Base-by-base conservation (phyloP, 2,113 vertebrate genomes). In the Chitala chitala region DNA sequence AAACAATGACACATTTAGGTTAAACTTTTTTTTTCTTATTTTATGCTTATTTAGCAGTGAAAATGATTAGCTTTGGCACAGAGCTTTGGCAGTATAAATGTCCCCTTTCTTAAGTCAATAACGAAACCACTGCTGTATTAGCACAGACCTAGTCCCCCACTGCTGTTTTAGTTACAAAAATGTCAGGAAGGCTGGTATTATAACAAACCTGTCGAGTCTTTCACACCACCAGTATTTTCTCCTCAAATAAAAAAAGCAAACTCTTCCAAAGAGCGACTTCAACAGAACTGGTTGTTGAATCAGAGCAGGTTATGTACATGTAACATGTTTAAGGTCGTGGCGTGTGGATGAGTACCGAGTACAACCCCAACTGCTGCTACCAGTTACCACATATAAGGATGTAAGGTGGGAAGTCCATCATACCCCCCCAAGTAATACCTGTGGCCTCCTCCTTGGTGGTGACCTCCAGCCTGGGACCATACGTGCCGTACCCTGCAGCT, bases 401-500 rank as follows among this genome's bases (percentile, higher is more conserved):
- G 53, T 55, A 55, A 55, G 1, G 53, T 55, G 17, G 7, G 13
- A 42, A 38, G 24, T 24, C 36, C 29, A 20, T 15, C 7, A 33
- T 31, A 2, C 54, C 10, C 51, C 31, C 1, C 46, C 17, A 50
- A 74, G 81, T 81, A 76, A 86, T 94, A 96, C 96, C 95, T 89
- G 94, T 91, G 79, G 93, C 90, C 89, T 98, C 97, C 79, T 98
- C 95, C 82, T 96, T 91, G 15, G 97, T 98, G 76, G 93, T 95
- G 84, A 99, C 93, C 85, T 99, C 97, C 53, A 98, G 87, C 71
- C 95, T 90, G 76, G 97, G 96, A 17, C 97, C 94, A 42, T 92
- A 99, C 82, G 90, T 98, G 72, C 96, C 96, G 80, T 96, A 98
- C 3, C 97, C 97, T 0, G 96, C 96, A 65, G 96, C 93, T 7